Evolutionary conservation across 2,113 vertebrate species (phyloP).

Genomic region (Trichomycterus rosablanca): DNA sequence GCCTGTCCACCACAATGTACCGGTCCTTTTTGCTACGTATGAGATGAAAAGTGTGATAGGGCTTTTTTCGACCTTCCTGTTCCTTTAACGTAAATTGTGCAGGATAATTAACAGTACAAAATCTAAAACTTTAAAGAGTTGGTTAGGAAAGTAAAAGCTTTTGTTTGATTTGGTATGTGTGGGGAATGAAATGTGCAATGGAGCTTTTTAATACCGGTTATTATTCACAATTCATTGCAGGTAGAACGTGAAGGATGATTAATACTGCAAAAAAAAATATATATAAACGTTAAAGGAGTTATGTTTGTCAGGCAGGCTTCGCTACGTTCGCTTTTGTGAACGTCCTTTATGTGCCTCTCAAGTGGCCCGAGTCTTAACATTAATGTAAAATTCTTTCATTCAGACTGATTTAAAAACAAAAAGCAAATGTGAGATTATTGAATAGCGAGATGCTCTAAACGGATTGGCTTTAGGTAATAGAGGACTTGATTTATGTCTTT

Average conservation of each 20-base stretch:
- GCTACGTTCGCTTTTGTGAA: too few species aligned
- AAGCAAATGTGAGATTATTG: neutral
- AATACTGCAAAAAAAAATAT: too few species aligned
- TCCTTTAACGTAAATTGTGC: conserved; percentile 28
- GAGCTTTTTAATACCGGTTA: too few species aligned
- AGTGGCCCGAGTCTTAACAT: too few species aligned
- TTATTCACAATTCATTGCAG: too few species aligned
- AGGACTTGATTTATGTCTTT: too few species aligned
- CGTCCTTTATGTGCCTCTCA: conserved; percentile 22
- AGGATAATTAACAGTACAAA: conserved; percentile 41
- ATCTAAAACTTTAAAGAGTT: conserved; percentile 30
- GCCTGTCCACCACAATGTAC: conserved; percentile 39
- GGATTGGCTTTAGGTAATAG: too few species aligned
- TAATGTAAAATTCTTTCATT: conserved; percentile 11
- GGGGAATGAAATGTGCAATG: too few species aligned
- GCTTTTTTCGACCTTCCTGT: conserved; percentile 30
- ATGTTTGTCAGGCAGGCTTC: too few species aligned
- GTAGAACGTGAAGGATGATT: too few species aligned
- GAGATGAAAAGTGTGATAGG: conserved; percentile 31
- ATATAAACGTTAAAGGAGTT: too few species aligned
- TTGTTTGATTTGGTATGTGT: conserved; percentile 26
- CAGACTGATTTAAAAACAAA: conserved; percentile 14
- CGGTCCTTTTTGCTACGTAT: conserved; percentile 44
- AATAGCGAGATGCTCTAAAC: too few species aligned
- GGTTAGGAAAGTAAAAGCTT: conserved; percentile 17